Conservation (phyloP, 2,888 invertebrate genomes). For the Diarsia brunnea region DNA sequence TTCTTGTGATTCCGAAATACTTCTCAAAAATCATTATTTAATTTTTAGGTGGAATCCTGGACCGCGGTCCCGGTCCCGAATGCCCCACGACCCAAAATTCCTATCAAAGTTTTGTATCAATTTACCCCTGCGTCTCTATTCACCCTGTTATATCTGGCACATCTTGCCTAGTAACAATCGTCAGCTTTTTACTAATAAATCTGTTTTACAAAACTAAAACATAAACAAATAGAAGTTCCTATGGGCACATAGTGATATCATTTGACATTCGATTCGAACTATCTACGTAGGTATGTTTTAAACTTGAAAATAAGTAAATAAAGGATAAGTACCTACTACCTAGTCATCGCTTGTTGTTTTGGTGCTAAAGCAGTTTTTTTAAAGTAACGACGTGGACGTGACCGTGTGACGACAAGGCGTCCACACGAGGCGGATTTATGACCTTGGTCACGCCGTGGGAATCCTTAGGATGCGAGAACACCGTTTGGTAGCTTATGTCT, state of each 20-base stretch:
- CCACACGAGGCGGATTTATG: neutral
- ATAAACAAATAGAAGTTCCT: conserved; percentile 10
- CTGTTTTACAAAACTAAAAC: neutral
- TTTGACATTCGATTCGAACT: conserved; percentile 17
- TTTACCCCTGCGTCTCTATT: neutral
- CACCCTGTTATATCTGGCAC: neutral
- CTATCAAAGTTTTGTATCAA: neutral
- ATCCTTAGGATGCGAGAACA: neutral
- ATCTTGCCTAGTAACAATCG: neutral
- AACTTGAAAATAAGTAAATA: conserved; percentile 23
- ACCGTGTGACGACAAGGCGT: neutral
- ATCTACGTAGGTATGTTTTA: conserved; percentile 27
- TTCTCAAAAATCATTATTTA: too few relatives aligned
- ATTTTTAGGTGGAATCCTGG: too few relatives aligned
- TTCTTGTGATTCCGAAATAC: too few relatives aligned
- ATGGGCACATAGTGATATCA: neutral
- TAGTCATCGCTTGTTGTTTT: neutral
- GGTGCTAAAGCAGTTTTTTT: neutral
- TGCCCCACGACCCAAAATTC: too few relatives aligned
- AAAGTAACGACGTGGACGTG: neutral
- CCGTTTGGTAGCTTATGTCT: neutral
- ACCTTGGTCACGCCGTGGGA: neutral
- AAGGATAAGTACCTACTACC: neutral
- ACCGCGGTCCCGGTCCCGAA: too few relatives aligned
- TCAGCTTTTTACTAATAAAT: neutral